phyloP scores from a whole-genome alignment of 64 coral and sea anemone species.

The Orbicella faveolata region DNA sequence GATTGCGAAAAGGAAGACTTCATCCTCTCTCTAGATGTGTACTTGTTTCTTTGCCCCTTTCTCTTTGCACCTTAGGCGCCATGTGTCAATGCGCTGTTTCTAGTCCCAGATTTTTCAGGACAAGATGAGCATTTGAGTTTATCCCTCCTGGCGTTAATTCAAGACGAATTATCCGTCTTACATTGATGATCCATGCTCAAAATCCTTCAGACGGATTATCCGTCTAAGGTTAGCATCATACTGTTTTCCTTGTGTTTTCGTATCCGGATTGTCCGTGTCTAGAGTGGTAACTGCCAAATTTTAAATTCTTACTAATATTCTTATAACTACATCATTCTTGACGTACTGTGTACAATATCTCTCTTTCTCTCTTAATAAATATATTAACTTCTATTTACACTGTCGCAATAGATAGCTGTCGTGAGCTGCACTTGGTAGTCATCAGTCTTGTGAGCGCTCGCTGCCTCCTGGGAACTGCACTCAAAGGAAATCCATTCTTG shows the following conservation, averaged over 20 bases:
- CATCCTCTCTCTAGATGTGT: not conserved
- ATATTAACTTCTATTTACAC: not conserved
- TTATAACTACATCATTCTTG: not conserved
- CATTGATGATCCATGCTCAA: too few species aligned
- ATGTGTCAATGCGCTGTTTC: not conserved
- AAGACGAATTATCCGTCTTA: not conserved
- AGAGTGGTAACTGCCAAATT: too few species aligned
- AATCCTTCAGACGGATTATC: too few species aligned
- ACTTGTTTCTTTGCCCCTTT: not conserved
- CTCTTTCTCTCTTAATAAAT: not conserved
- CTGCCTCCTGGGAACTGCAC: not conserved
- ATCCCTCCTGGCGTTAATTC: not conserved
- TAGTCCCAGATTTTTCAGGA: not conserved
- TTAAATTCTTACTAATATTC: not conserved
- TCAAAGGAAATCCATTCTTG: constrained; percentile 77
- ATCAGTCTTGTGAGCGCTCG: not conserved
- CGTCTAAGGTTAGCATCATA: too few species aligned
- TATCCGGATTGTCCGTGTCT: too few species aligned
- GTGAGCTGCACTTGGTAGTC: not conserved
- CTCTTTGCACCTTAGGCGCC: too few species aligned
- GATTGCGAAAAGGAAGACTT: not conserved
- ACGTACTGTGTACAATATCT: not conserved
- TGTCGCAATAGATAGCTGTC: not conserved
- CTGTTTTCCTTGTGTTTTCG: too few species aligned
- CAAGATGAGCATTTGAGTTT: not conserved